Conservation (phyloP, 2,888 invertebrate species). For the Stenoptilia bipunctidactyla region DNA sequence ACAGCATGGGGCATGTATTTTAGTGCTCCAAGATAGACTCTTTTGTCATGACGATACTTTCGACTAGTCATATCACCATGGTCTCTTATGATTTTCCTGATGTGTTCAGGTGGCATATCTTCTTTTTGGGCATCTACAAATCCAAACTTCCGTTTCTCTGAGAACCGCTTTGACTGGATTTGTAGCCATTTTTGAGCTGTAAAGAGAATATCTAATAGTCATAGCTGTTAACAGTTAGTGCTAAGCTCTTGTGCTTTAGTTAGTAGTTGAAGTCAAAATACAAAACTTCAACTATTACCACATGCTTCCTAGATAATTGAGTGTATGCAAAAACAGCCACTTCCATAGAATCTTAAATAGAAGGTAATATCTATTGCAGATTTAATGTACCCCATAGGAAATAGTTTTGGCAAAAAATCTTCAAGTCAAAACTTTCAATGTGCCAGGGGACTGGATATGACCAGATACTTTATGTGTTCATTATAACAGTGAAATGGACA, state of each 20-base stretch:
- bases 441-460: too few relatives aligned
- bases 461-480: too few relatives aligned
- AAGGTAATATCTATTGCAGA: conserved; percentile 45
- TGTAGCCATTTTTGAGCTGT: conserved; percentile 97
- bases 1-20: conserved; percentile 99
- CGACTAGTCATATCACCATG: conserved; percentile 99
- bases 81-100: conserved; percentile 98
- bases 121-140: conserved; percentile 99
- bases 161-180: conserved; percentile 97
- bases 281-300: too few relatives aligned
- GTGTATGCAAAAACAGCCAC: conserved; percentile 51
- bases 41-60: conserved; percentile 98
- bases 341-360: conserved; percentile 32
- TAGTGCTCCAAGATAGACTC: conserved; percentile 96
- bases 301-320: neutral
- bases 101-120: conserved; percentile 99
- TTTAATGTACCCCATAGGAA: conserved; percentile 25
- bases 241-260: too few relatives aligned
- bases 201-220: too few relatives aligned
- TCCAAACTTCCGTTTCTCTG: conserved; percentile 98
- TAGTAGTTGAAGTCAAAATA: too few relatives aligned
- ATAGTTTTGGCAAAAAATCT: conserved; percentile 20
- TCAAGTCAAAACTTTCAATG: conserved; percentile 18
- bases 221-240: too few relatives aligned
- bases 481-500: too few relatives aligned